Conservation (phyloP, 1,140 invertebrate genomes). For the Galleria mellonella region DNA sequence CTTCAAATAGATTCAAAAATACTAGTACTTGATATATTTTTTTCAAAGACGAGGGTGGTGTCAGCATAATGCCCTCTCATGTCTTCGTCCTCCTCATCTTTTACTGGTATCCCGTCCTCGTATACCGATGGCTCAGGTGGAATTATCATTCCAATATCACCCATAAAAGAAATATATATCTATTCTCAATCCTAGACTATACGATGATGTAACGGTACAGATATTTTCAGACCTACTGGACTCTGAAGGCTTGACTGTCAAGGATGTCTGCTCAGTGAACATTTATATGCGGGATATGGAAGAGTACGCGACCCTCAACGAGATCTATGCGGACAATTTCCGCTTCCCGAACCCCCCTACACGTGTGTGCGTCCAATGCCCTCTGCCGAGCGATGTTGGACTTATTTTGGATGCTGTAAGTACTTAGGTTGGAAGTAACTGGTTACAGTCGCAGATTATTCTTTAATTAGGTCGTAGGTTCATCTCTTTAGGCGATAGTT, state of each 20-base stretch:
- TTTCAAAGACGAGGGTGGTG: too few relatives aligned
- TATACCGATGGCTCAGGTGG: too few relatives aligned
- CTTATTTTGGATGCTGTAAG: slow-evolving; percentile 85
- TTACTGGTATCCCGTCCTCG: too few relatives aligned
- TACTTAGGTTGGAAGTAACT: neutral
- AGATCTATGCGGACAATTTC: slow-evolving; percentile 84
- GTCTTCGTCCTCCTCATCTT: too few relatives aligned
- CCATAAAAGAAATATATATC: too few relatives aligned
- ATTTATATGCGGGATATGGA: slow-evolving; percentile 89
- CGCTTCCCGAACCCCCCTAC: slow-evolving; percentile 89
- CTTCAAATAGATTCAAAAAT: too few relatives aligned
- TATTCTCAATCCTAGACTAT: too few relatives aligned
- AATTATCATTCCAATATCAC: too few relatives aligned
- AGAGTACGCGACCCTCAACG: slow-evolving; percentile 85
- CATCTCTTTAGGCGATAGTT: too few relatives aligned
- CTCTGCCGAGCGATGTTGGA: slow-evolving; percentile 81
- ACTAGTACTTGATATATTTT: too few relatives aligned
- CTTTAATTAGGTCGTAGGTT: too few relatives aligned
- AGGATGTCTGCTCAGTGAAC: slow-evolving; percentile 85
- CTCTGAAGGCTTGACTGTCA: slow-evolving; percentile 76
- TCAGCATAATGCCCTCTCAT: too few relatives aligned
- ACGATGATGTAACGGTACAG: neutral
- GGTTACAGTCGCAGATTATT: neutral
- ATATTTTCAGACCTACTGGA: slow-evolving; percentile 73
- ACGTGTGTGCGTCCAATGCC: slow-evolving; percentile 90